These are phyloP conservation scores for Myotis daubentonii DNA, from an alignment of 2,797 vertebrate genomes.

Conservation along the genomic window DNA sequence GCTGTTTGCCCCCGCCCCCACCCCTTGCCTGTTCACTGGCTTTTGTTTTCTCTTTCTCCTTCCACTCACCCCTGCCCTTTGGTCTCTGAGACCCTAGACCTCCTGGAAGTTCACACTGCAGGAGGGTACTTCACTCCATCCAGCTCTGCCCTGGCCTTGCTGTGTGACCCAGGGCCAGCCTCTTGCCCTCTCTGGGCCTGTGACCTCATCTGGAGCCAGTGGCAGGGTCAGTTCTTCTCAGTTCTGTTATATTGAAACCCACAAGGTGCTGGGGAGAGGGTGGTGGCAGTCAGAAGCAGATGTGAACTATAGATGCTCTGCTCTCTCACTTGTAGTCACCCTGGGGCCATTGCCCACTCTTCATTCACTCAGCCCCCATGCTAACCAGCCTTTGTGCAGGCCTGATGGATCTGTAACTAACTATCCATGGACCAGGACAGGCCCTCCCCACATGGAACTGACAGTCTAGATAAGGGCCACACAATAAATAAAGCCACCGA, in stretches of 20 bases:
- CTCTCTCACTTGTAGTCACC: neutral
- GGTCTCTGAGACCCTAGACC: neutral
- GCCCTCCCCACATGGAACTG: neutral
- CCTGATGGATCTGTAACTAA: neutral
- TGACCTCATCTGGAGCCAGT: neutral
- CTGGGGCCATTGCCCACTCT: neutral
- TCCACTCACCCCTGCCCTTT: too few species aligned
- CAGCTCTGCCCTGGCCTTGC: neutral
- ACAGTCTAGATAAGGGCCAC: neutral
- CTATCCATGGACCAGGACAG: neutral
- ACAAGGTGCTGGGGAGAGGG: neutral
- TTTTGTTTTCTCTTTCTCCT: neutral
- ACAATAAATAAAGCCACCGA: neutral
- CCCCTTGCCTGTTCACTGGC: neutral
- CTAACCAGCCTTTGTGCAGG: neutral
- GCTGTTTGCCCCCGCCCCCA: accelerated
- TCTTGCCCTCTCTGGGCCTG: neutral
- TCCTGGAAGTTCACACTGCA: neutral
- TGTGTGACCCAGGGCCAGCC: neutral
- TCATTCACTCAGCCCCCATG: neutral
- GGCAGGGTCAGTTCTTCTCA: neutral
- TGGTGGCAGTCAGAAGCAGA: neutral
- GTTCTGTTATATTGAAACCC: neutral
- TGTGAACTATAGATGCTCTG: neutral
- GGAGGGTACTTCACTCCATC: neutral